These are phyloP conservation scores for Champsocephalus gunnari DNA, from an alignment of 2,797 vertebrate species.

Conservation along the genomic window DNA sequence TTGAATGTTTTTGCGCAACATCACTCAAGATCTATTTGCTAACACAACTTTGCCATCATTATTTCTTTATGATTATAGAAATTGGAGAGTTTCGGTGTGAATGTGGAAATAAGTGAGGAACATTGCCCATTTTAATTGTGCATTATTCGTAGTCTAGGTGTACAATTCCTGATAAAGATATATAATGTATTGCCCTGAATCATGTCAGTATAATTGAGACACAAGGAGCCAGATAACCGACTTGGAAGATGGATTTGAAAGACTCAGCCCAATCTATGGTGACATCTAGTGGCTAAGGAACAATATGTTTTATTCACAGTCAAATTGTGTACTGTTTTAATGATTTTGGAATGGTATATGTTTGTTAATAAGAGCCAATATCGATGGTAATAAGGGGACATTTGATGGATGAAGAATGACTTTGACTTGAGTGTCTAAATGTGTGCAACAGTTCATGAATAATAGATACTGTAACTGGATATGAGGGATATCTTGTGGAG, in stretches of 20 bases:
- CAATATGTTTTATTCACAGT: conserved; percentile 11
- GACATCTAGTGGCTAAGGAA: conserved; percentile 74
- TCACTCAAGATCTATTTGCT: conserved; percentile 42
- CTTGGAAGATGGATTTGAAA: conserved; percentile 29
- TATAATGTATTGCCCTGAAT: conserved; percentile 45
- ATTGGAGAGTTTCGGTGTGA: conserved; percentile 48
- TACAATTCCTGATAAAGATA: conserved; percentile 26
- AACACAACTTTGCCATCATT: conserved; percentile 59
- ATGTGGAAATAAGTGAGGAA: conserved; percentile 43
- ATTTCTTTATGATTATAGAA: conserved; percentile 29
- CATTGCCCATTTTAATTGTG: conserved; percentile 53
- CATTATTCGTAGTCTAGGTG: conserved; percentile 41
- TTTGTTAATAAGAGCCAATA: conserved; percentile 31
- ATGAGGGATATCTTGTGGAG: conserved; percentile 36
- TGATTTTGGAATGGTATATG: conserved; percentile 6
- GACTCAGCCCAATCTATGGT: conserved; percentile 27
- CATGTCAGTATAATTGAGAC: conserved; percentile 15
- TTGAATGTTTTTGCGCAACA: conserved; percentile 68
- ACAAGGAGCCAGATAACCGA: conserved; percentile 22
- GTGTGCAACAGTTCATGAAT: conserved; percentile 60
- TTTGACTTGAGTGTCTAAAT: conserved; percentile 44
- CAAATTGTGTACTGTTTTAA: conserved; percentile 11
- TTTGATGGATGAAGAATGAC: conserved; percentile 44
- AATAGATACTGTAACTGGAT: conserved; percentile 70
- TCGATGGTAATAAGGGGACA: conserved; percentile 4